Percentiles rank a stretch among this genome's conserved stretches.
phyloP scores from a whole-genome alignment of 2,888 invertebrate genomes.

The Caradrina clavipalpis region DNA sequence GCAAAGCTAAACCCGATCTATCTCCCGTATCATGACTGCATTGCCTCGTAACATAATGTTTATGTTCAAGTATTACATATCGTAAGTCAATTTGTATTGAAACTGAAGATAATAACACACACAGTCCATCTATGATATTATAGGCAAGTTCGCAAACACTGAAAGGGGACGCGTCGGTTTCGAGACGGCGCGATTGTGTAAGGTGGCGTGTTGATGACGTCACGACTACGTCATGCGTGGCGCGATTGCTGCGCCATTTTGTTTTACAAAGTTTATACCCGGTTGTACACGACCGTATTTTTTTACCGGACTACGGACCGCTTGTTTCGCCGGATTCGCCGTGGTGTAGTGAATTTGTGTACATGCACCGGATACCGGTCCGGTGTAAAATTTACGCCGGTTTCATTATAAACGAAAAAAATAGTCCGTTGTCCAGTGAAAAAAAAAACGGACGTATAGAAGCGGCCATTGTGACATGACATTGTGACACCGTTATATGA shows the following conservation, averaged over 20 bases:
- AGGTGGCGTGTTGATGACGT: conserved; percentile 62
- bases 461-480: too few relatives aligned
- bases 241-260: background rate
- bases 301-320: too few relatives aligned
- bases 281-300: too few relatives aligned
- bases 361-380: too few relatives aligned
- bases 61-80: conserved; percentile 56
- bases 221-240: conserved; percentile 32
- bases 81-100: conserved; percentile 51
- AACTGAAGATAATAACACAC: conserved; percentile 46
- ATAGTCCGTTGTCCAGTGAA: too few relatives aligned
- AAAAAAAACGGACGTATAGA: too few relatives aligned
- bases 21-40: conserved; percentile 1
- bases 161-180: conserved; percentile 63
- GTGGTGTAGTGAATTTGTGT: too few relatives aligned
- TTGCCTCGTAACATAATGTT: conserved; percentile 28
- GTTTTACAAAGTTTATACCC: conserved; percentile 1
- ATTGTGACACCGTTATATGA: background rate
- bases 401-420: too few relatives aligned
- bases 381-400: too few relatives aligned
- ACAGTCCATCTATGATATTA: conserved; percentile 55
- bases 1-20: background rate
- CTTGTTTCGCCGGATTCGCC: too few relatives aligned
- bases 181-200: conserved; percentile 57
- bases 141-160: conserved; percentile 54